Evolutionary conservation across 2,797 vertebrate genomes (phyloP).

Genomic region (Betta splendens): DNA sequence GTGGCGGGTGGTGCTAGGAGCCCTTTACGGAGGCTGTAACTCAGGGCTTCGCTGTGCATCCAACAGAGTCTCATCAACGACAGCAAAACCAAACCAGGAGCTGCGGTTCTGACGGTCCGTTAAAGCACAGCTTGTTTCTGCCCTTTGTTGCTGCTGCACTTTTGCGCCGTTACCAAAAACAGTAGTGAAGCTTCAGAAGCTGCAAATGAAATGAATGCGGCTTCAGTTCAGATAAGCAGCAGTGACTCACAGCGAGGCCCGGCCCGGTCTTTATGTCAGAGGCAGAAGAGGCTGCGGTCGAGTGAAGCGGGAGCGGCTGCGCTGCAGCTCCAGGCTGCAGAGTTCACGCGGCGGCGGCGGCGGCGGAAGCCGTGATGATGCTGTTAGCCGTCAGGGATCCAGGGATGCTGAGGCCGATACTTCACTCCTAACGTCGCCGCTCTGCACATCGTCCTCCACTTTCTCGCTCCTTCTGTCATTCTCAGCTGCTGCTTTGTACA

Average conservation of each 20-base stretch:
- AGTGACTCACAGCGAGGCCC: not conserved
- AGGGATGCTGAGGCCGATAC: constrained; percentile 80
- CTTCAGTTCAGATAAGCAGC: constrained; percentile 1
- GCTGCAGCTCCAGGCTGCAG: no score
- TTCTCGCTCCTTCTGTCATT: no score
- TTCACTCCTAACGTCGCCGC: constrained; percentile 84
- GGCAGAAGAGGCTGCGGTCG: no score
- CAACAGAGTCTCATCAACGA: constrained; percentile 41
- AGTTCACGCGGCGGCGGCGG: no score
- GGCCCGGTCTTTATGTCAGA: no score
- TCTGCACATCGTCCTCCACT: no score
- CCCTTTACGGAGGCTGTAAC: constrained; percentile 47
- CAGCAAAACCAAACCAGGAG: constrained; percentile 52
- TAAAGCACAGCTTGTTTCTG: constrained; percentile 51
- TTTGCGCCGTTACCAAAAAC: constrained; percentile 14
- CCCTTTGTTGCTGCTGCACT: constrained; percentile 40
- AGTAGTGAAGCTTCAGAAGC: constrained; percentile 1
- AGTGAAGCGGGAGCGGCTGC: no score
- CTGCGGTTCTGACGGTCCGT: constrained; percentile 39
- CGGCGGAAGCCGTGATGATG: constrained; percentile 37
- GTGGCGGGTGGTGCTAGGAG: no score
- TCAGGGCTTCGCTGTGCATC: constrained; percentile 65
- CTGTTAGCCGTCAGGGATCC: no score
- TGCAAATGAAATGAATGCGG: not conserved
- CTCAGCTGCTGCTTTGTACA: no score